Conservation (phyloP, 2,888 invertebrate genomes). For the Gastracanthus pulcherrimus region DNA sequence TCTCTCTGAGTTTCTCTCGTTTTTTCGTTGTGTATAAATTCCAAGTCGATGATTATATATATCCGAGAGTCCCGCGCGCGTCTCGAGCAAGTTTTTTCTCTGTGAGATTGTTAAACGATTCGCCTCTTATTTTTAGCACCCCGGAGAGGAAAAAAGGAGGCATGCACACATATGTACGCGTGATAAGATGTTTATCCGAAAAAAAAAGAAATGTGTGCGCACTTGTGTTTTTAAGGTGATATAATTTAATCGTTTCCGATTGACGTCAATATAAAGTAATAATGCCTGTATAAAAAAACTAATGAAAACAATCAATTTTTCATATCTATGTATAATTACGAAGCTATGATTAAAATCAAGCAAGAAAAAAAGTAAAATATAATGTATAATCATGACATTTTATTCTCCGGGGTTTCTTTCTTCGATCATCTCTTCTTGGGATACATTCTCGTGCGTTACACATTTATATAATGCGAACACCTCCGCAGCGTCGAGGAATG, state of each 20-base stretch:
- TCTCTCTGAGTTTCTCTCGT: not conserved
- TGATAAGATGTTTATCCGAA: constrained; percentile 27
- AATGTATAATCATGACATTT: constrained; percentile 13
- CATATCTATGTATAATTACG: constrained; percentile 25
- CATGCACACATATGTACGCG: not conserved
- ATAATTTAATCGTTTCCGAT: constrained; percentile 13
- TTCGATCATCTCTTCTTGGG: constrained; percentile 4
- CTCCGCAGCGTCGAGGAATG: not conserved
- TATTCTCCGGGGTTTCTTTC: constrained; percentile 16
- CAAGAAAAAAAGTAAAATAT: not conserved
- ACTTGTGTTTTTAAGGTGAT: constrained; percentile 27
- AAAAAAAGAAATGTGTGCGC: constrained; percentile 5
- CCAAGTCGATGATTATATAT: constrained; percentile 28
- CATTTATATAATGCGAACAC: not conserved
- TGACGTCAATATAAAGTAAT: constrained; percentile 30
- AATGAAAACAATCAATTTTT: constrained; percentile 28
- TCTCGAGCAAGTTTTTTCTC: constrained; percentile 31
- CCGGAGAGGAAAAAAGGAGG: constrained; percentile 6
- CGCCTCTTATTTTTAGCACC: constrained; percentile 25
- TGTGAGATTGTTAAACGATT: constrained; percentile 28
- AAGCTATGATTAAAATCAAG: not conserved
- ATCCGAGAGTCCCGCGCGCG: no score
- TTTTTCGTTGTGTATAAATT: constrained; percentile 36
- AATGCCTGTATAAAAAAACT: constrained; percentile 18
- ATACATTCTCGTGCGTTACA: constrained; percentile 3